Conservation (phyloP, 2,113 vertebrate species). For the Octodon degus region DNA sequence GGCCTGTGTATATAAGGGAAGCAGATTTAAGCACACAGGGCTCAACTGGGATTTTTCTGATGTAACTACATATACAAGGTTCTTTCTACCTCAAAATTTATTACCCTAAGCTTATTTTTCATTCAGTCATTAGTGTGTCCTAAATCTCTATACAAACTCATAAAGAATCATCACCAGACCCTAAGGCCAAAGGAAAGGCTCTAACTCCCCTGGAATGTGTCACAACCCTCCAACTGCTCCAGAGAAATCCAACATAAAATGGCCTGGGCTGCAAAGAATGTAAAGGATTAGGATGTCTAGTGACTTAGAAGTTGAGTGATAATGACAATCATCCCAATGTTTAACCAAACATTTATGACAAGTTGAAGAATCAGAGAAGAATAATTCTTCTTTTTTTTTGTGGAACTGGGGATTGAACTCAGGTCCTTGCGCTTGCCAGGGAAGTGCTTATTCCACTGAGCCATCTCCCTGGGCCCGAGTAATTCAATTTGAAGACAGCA, state of each 20-base stretch:
- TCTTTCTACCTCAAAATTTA: neutral
- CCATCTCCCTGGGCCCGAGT: neutral
- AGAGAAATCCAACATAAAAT: slow-evolving; percentile 74
- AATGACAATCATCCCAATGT: slow-evolving; percentile 88
- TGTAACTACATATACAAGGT: neutral
- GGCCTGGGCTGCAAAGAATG: slow-evolving; percentile 80
- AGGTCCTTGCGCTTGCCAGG: too few species aligned
- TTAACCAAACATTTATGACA: slow-evolving; percentile 88
- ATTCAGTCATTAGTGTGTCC: neutral
- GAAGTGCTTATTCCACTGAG: too few species aligned
- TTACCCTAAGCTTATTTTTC: neutral
- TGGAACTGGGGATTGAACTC: too few species aligned
- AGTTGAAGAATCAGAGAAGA: slow-evolving; percentile 82
- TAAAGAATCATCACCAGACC: neutral
- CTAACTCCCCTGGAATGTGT: neutral
- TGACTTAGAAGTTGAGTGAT: slow-evolving; percentile 86
- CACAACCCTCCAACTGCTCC: slow-evolving; percentile 34
- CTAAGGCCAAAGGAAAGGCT: neutral
- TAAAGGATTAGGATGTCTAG: slow-evolving; percentile 86
- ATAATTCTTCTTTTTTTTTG: slow-evolving; percentile 57
- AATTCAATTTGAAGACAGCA: slow-evolving; percentile 81
- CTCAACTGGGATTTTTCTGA: neutral
- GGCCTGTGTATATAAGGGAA: neutral
- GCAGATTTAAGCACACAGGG: neutral
- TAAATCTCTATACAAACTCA: neutral